A percentile compares a stretch with the other conserved stretches of the same genome.
Conservation (phyloP, 92 coral and sea anemone species). For the Palythoa grandis region DNA sequence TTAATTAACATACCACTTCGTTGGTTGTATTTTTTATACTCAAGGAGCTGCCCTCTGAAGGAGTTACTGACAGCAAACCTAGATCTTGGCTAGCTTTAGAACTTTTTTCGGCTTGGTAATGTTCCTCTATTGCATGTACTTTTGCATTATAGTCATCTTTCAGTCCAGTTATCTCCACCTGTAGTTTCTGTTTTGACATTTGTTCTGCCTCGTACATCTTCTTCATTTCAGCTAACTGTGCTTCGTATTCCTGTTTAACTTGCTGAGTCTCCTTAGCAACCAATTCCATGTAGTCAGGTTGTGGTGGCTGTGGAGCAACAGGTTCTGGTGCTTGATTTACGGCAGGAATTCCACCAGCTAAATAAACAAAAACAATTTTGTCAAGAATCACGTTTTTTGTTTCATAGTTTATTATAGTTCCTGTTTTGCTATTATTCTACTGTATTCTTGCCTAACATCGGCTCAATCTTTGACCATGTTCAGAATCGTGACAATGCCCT, state of each 20-base stretch:
- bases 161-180: slow-evolving; percentile 80
- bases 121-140: slow-evolving; percentile 87
- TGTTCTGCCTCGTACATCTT: slow-evolving; percentile 87
- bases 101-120: slow-evolving; percentile 63
- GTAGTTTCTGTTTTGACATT: slow-evolving; percentile 90
- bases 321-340: slow-evolving; percentile 50
- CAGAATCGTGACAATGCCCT: too few relatives aligned
- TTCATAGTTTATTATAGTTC: too few relatives aligned
- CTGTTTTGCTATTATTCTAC: too few relatives aligned
- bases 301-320: slow-evolving; percentile 44
- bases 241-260: slow-evolving; percentile 85
- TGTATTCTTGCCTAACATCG: too few relatives aligned
- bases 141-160: slow-evolving; percentile 78
- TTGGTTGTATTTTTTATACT: slow-evolving; percentile 62
- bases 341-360: slow-evolving; percentile 43
- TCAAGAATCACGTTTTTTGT: too few relatives aligned
- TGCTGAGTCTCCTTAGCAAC: slow-evolving; percentile 82
- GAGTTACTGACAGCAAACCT: slow-evolving; percentile 31
- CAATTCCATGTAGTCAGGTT: slow-evolving; percentile 60
- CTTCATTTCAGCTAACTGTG: slow-evolving; percentile 86
- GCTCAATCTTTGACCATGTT: too few relatives aligned
- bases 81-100: slow-evolving; percentile 11
- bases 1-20: slow-evolving; percentile 28
- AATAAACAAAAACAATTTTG: background rate
- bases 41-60: slow-evolving; percentile 58